Evolutionary conservation across 2,113 vertebrate species (phyloP).

Genomic region (Potamarius usumacintae): DNA sequence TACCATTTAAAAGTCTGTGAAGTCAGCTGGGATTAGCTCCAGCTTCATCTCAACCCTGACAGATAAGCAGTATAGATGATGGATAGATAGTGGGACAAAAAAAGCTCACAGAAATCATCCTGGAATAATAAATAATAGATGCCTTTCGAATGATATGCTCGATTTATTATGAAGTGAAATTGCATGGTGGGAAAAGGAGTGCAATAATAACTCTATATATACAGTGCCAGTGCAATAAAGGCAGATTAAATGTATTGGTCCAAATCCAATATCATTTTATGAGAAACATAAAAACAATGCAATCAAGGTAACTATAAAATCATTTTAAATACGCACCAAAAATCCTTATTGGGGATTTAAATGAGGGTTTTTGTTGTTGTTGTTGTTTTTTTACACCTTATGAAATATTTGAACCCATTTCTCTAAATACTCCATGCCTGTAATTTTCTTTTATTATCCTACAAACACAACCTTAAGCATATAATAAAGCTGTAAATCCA

Average conservation of each 20-base stretch:
- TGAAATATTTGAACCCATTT: conserved; percentile 28
- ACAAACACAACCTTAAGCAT: conserved; percentile 44
- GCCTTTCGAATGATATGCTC: not conserved
- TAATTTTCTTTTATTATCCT: conserved; percentile 48
- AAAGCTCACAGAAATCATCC: not conserved
- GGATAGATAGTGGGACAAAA: not conserved
- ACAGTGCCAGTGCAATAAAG: not conserved
- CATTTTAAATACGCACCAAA: not conserved
- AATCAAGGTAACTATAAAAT: not conserved
- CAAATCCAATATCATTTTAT: conserved; percentile 14
- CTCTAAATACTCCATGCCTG: conserved; percentile 33
- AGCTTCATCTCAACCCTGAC: too few relatives aligned
- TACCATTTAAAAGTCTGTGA: not conserved
- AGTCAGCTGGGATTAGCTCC: too few relatives aligned
- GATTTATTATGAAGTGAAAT: not conserved
- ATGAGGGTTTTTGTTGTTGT: not conserved
- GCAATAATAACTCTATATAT: not conserved
- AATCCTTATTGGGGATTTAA: not conserved
- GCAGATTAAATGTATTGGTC: not conserved
- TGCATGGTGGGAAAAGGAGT: not conserved
- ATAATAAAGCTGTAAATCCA: conserved; percentile 62
- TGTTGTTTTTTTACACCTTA: not conserved
- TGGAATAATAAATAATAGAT: not conserved
- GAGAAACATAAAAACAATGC: not conserved
- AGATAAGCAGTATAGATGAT: too few relatives aligned